phyloP scores from a whole-genome alignment of 92 coral and sea anemone species.

The Scolanthus callimorphus region DNA sequence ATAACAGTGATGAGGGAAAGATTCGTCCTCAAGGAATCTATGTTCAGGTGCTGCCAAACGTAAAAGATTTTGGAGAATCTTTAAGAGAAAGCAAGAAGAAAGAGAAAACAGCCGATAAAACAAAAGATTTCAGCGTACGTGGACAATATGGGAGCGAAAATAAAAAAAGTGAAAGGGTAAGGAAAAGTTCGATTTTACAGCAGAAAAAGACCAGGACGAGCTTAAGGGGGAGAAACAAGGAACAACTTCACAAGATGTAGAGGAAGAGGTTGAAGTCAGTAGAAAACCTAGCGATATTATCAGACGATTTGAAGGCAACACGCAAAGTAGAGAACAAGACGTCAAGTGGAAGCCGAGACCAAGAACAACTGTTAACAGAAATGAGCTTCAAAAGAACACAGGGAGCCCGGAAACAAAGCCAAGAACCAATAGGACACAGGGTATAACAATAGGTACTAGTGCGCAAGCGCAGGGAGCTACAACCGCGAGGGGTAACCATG shows the following conservation, averaged over 20 bases:
- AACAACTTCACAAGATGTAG: too few species aligned
- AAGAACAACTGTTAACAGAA: not conserved
- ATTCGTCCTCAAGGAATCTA: not conserved
- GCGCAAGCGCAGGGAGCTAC: not conserved
- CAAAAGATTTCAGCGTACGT: not conserved
- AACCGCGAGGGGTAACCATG: not conserved
- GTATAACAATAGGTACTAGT: not conserved
- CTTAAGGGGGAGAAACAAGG: too few species aligned
- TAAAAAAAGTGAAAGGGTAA: too few species aligned
- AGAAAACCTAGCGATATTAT: conserved; percentile 59
- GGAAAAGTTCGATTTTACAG: too few species aligned
- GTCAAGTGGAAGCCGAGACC: not conserved
- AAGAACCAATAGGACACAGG: conserved; percentile 3
- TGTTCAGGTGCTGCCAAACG: too few species aligned
- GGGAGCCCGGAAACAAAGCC: conserved; percentile 7
- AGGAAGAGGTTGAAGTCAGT: conserved; percentile 21
- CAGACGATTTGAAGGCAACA: conserved; percentile 51
- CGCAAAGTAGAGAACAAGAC: conserved; percentile 1
- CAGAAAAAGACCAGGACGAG: too few species aligned
- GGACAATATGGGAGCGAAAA: too few species aligned
- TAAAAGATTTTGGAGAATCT: conserved; percentile 2
- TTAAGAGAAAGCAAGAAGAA: conserved; percentile 7
- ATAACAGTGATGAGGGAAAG: not conserved
- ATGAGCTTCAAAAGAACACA: not conserved
- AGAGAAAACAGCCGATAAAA: not conserved